Evolutionary conservation across 2,113 vertebrate species (phyloP).

Genomic region (Rhinogobius similis): DNA sequence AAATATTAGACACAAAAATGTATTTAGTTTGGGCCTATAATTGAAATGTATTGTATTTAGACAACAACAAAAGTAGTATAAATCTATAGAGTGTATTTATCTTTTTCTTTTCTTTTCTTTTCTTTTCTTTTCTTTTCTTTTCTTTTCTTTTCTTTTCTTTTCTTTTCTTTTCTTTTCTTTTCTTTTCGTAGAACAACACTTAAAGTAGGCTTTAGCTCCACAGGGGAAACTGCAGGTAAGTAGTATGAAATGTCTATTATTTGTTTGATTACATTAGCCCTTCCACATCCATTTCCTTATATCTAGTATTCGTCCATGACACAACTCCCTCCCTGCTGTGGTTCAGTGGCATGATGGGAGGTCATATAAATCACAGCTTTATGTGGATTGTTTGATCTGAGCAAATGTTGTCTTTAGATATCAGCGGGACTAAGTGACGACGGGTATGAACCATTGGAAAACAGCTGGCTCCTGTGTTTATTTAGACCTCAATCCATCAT

Average conservation of each 20-base stretch:
- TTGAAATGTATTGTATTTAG: no score
- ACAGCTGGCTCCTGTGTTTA: constrained; percentile 32
- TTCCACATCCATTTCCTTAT: not conserved
- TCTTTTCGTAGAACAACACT: constrained; percentile 43
- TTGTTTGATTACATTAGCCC: not conserved
- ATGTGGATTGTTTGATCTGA: constrained; percentile 42
- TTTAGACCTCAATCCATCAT: constrained; percentile 41
- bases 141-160: constrained; percentile 15
- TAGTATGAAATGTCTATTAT: not conserved
- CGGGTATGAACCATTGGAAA: constrained; percentile 36
- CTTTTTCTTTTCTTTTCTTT: constrained; percentile 14
- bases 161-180: constrained; percentile 17
- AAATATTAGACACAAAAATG: no score
- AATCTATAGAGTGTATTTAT: not conserved
- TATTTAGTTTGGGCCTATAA: no score
- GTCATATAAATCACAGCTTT: constrained; percentile 48
- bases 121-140: constrained; percentile 23
- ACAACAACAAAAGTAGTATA: no score
- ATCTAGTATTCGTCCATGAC: not conserved
- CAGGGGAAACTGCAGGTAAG: constrained; percentile 7
- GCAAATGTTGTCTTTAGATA: constrained; percentile 70
- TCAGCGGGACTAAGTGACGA: constrained; percentile 31
- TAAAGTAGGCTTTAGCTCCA: constrained; percentile 18
- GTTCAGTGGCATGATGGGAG: constrained; percentile 31
- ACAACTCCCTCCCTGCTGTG: not conserved